Percentiles rank a stretch among this genome's conserved stretches.
Evolutionary conservation across 2,797 vertebrate genomes (phyloP).

Genomic region (Dallia pectoralis): DNA sequence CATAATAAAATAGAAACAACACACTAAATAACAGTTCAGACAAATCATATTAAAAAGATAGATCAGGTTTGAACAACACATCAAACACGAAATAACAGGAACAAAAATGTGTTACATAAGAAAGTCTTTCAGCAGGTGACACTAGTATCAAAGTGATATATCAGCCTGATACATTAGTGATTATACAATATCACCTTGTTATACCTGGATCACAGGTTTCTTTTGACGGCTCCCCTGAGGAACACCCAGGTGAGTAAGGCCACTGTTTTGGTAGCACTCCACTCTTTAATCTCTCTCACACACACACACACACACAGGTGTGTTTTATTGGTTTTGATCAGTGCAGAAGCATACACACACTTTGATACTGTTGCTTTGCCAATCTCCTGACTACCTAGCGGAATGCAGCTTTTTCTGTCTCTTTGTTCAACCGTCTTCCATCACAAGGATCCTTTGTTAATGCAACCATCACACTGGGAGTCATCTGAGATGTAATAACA

Average conservation of each 20-base stretch:
- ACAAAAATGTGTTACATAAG: neutral
- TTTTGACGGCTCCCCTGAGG: constrained; percentile 7
- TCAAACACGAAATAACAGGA: no score
- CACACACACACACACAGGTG: neutral
- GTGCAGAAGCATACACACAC: neutral
- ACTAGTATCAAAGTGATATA: neutral
- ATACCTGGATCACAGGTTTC: constrained; percentile 1
- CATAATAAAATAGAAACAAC: no score
- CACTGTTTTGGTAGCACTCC: neutral
- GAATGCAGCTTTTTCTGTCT: neutral
- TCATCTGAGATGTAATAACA: constrained; percentile 4
- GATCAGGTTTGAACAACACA: no score
- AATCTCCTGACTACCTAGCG: neutral
- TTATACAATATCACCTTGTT: neutral
- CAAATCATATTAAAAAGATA: no score
- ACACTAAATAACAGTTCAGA: no score
- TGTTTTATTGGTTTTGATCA: neutral
- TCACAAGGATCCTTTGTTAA: constrained; percentile 38
- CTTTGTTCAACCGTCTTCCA: neutral
- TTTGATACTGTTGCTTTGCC: neutral
- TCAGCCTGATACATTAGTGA: neutral
- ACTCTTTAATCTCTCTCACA: neutral
- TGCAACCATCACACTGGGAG: constrained; percentile 32
- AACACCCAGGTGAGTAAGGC: neutral
- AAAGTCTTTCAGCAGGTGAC: neutral